A percentile compares a stretch with the other conserved stretches of the same genome.
Conservation (phyloP, 2,888 invertebrate genomes). For the Epiblema foenella region DNA sequence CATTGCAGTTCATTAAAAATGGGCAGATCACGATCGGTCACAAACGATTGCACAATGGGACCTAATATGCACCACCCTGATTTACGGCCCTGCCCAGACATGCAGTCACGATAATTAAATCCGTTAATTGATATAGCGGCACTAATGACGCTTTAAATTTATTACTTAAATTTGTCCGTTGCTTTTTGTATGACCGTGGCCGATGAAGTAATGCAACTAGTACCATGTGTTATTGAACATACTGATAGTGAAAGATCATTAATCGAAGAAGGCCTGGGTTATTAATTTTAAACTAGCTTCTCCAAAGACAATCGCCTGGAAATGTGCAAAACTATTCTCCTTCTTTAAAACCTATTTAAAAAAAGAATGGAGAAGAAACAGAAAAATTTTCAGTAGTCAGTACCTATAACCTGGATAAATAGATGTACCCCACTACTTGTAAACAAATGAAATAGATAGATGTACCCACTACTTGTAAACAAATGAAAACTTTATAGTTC, state of each 20-base stretch:
- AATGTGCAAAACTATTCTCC: too few relatives aligned
- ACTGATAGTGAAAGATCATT: background rate
- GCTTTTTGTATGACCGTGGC: conserved; percentile 7
- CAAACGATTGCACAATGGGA: conserved; percentile 68
- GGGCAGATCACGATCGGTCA: conserved; percentile 64
- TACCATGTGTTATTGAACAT: background rate
- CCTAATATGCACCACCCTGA: conserved; percentile 54
- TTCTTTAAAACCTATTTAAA: too few relatives aligned
- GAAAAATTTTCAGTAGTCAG: too few relatives aligned
- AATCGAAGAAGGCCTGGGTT: background rate
- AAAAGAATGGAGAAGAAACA: too few relatives aligned
- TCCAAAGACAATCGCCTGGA: too few relatives aligned
- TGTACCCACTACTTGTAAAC: too few relatives aligned
- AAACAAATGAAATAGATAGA: too few relatives aligned
- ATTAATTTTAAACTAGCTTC: background rate
- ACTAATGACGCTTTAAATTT: conserved; percentile 69
- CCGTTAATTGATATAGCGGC: conserved; percentile 72
- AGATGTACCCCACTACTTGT: too few relatives aligned
- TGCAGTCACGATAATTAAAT: conserved; percentile 76
- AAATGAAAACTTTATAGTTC: too few relatives aligned
- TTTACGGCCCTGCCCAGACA: conserved; percentile 67
- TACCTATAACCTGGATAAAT: too few relatives aligned
- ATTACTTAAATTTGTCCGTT: conserved; percentile 51
- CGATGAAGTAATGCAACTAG: background rate
- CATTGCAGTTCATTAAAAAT: conserved; percentile 49